Evolutionary conservation across 1,140 invertebrate genomes (phyloP).

Genomic region (Maconellicoccus hirsutus): DNA sequence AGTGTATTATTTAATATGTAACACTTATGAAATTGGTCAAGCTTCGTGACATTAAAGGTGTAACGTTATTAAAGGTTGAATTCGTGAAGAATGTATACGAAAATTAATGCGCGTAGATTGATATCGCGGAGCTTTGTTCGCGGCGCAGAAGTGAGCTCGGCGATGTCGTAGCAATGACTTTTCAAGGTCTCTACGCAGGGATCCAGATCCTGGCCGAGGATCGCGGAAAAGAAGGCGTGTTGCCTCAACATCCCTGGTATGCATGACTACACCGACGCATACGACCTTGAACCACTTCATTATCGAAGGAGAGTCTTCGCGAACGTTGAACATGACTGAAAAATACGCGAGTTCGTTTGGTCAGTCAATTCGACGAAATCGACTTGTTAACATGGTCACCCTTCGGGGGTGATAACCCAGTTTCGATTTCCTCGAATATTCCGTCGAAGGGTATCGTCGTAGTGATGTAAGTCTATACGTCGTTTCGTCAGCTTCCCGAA

Average conservation of each 20-base stretch:
- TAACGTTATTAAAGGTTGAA: neutral
- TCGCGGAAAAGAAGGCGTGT: too few species aligned
- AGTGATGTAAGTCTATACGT: too few species aligned
- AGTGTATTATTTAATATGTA: constrained; percentile 17
- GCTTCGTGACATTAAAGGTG: constrained; percentile 13
- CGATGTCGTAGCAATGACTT: too few species aligned
- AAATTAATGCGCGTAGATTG: neutral
- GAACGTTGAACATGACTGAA: neutral
- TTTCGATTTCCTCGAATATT: too few species aligned
- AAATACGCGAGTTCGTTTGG: neutral
- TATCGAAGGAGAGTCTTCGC: neutral
- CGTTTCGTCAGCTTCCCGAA: too few species aligned
- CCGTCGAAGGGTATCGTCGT: too few species aligned
- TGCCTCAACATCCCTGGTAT: too few species aligned
- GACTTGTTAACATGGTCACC: neutral
- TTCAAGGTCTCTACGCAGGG: too few species aligned
- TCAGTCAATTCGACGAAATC: neutral
- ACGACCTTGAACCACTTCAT: constrained; percentile 1
- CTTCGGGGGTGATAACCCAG: too few species aligned
- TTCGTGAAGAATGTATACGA: neutral
- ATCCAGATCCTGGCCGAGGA: neutral
- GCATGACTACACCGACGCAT: neutral
- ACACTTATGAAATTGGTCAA: constrained; percentile 22
- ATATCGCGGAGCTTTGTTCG: too few species aligned
- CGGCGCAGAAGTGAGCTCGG: too few species aligned